Percentiles rank a stretch among this genome's conserved stretches.
These are phyloP conservation scores for Salvator merianae DNA, from an alignment of 2,113 vertebrate species.

Conservation along the genomic window DNA sequence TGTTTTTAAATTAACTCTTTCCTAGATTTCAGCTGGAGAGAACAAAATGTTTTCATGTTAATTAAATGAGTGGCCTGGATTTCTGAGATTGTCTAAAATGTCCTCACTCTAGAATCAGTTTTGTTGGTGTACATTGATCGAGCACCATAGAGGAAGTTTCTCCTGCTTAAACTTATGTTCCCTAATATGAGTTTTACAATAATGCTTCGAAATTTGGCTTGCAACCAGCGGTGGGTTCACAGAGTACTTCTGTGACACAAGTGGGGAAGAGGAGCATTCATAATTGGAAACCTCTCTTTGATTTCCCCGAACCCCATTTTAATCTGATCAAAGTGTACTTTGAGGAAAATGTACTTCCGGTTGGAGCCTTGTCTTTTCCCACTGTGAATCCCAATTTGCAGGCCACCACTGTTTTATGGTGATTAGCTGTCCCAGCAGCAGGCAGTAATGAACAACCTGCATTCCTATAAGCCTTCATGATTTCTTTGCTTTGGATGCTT, in stretches of 20 bases:
- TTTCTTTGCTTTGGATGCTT: background rate
- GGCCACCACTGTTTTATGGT: no score
- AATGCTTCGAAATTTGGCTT: no score
- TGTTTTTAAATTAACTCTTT: slow-evolving; percentile 4
- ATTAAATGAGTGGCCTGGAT: background rate
- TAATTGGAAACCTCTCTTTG: no score
- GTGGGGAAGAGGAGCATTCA: no score
- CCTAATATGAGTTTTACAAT: background rate
- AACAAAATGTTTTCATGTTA: background rate
- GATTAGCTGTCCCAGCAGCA: background rate
- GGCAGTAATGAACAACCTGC: no score
- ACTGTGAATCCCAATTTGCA: no score
- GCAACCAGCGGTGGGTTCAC: background rate
- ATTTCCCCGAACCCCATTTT: no score
- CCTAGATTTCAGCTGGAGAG: background rate
- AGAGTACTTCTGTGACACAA: no score
- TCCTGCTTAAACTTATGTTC: background rate
- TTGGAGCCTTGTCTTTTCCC: no score
- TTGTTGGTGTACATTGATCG: background rate
- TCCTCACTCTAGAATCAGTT: background rate
- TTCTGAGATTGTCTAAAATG: background rate
- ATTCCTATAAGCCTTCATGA: background rate
- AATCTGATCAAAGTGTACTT: no score
- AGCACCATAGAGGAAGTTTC: background rate
- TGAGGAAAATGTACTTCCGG: no score